These are phyloP conservation scores for Drosophila lacertosa DNA, from an alignment of 1,140 invertebrate genomes.

Conservation along the genomic window DNA sequence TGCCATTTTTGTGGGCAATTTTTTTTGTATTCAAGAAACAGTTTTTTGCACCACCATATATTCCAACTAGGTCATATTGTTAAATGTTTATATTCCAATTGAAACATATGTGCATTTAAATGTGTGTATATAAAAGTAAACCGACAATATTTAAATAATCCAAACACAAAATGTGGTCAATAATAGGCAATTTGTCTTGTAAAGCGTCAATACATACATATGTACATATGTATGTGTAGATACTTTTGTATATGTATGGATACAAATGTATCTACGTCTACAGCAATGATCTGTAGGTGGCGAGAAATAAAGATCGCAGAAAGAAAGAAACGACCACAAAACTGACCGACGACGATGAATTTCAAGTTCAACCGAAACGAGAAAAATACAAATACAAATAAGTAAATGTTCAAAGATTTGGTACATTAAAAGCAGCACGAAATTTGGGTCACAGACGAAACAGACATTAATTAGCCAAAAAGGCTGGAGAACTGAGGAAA, in stretches of 20 bases:
- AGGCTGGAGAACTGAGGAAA: conserved; percentile 29
- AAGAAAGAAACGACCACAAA: not conserved
- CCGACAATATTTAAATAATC: not conserved
- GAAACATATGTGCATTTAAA: not conserved
- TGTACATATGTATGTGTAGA: too few relatives aligned
- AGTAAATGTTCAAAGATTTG: conserved; percentile 21
- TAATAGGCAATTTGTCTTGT: conserved; percentile 14
- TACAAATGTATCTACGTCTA: too few relatives aligned
- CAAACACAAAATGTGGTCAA: conserved; percentile 12
- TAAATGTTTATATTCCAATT: too few relatives aligned
- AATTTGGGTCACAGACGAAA: conserved; percentile 45
- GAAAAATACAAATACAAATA: conserved; percentile 27
- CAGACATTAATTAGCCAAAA: conserved; percentile 46
- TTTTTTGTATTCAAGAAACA: too few relatives aligned
- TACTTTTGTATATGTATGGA: too few relatives aligned
- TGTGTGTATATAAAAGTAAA: not conserved
- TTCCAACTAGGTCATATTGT: too few relatives aligned
- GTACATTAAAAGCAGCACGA: conserved; percentile 25
- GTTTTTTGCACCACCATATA: too few relatives aligned
- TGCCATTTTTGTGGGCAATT: too few relatives aligned
- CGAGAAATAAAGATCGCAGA: not conserved
- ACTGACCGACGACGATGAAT: not conserved
- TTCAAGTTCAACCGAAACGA: conserved; percentile 40
- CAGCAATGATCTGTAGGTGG: conserved; percentile 5
- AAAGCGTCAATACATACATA: not conserved